Conservation (phyloP, 2,113 vertebrate genomes). For the Laticauda laticaudata region DNA sequence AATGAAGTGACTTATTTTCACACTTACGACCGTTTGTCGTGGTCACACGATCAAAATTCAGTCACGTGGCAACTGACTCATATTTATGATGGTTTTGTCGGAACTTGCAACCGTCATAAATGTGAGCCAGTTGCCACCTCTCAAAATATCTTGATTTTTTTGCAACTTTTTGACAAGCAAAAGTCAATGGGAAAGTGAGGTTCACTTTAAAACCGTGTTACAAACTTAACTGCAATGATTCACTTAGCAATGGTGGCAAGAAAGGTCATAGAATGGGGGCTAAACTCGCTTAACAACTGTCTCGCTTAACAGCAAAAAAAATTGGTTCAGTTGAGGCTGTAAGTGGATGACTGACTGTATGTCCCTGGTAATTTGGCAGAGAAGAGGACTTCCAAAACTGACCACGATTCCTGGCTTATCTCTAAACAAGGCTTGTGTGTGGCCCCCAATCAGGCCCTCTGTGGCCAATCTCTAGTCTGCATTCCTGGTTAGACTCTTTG, state of each 20-base stretch:
- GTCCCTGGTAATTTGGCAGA: not conserved
- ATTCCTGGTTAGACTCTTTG: constrained; percentile 29
- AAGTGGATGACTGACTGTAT: not conserved
- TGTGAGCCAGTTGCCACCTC: too few species aligned
- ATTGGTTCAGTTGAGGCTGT: not conserved
- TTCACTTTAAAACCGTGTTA: not conserved
- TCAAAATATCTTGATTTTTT: too few species aligned
- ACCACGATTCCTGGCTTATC: not conserved
- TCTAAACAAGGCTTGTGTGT: not conserved
- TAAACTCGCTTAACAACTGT: not conserved
- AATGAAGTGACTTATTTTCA: too few species aligned
- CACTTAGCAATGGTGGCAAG: not conserved
- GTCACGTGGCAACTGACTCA: not conserved
- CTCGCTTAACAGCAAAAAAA: not conserved
- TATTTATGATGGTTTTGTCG: not conserved
- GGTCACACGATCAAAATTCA: too few species aligned
- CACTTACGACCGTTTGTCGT: too few species aligned
- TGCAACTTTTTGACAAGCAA: too few species aligned
- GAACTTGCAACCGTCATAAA: too few species aligned
- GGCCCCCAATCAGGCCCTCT: not conserved
- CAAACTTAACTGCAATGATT: not conserved
- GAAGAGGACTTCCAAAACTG: not conserved
- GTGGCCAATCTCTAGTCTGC: constrained; percentile 29
- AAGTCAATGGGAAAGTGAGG: too few species aligned
- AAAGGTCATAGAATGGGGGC: not conserved